Evolutionary conservation across 1,140 invertebrate species (phyloP).

Genomic region (Lamellibrachia luymesi): DNA sequence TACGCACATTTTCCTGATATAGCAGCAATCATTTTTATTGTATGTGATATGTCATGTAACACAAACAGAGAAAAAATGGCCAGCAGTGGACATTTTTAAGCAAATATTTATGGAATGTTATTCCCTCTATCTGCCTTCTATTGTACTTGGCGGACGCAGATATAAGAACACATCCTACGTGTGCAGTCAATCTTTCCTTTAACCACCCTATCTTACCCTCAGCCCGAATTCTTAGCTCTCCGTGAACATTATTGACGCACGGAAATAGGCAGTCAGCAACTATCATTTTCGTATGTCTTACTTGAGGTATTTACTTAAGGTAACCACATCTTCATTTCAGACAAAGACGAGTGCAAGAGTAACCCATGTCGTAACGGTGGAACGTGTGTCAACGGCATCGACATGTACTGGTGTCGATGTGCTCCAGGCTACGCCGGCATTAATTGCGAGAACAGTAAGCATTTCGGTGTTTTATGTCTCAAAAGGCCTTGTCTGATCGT

Average conservation of each 20-base stretch:
- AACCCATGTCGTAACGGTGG: constrained; percentile 24
- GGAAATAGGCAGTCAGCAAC: no score
- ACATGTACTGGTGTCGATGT: constrained; percentile 21
- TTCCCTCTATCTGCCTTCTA: no score
- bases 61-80: background rate
- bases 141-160: no score
- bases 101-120: no score
- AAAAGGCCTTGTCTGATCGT: no score
- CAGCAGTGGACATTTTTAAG: no score
- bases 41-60: background rate
- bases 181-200: no score
- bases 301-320: background rate
- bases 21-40: background rate
- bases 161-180: no score
- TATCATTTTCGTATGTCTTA: background rate
- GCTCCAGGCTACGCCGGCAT: background rate
- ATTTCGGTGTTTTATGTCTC: background rate
- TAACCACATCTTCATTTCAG: constrained; percentile 15
- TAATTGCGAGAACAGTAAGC: constrained; percentile 21
- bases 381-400: constrained; percentile 13
- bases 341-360: constrained; percentile 18
- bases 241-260: no score
- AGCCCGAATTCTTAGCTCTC: no score
- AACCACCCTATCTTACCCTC: no score
- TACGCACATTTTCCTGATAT: background rate